phyloP scores from a whole-genome alignment of 2,888 invertebrate species.

The Megamerina dolium region DNA sequence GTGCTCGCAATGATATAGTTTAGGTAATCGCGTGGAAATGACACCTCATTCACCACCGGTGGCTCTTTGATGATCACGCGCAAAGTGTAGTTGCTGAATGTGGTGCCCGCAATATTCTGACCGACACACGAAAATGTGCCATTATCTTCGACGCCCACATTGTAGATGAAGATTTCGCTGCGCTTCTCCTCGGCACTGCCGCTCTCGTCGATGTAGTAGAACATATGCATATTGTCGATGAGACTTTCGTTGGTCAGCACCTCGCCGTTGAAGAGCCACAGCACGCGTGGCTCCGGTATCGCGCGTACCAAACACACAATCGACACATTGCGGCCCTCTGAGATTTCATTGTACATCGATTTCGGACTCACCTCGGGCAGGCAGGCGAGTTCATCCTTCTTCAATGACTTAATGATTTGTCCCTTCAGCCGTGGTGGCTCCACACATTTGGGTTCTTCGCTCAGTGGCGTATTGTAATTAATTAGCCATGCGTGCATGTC shows the following conservation, averaged over 20 bases:
- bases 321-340: slow-evolving; percentile 75
- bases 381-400: slow-evolving; percentile 70
- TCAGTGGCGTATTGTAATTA: slow-evolving; percentile 69
- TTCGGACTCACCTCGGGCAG: slow-evolving; percentile 72
- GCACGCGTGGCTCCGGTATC: slow-evolving; percentile 72
- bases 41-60: slow-evolving; percentile 61
- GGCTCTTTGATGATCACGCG: slow-evolving; percentile 68
- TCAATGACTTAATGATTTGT: slow-evolving; percentile 62
- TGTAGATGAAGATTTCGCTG: slow-evolving; percentile 73
- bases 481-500: slow-evolving; percentile 73
- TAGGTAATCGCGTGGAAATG: slow-evolving; percentile 65
- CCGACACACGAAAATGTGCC: slow-evolving; percentile 82
- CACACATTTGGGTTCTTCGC: slow-evolving; percentile 71
- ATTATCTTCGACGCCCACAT: slow-evolving; percentile 72
- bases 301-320: slow-evolving; percentile 75
- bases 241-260: slow-evolving; percentile 70
- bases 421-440: slow-evolving; percentile 63
- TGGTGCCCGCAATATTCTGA: slow-evolving; percentile 75
- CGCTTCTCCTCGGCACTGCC: slow-evolving; percentile 63
- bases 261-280: slow-evolving; percentile 80
- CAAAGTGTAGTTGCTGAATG: slow-evolving; percentile 75
- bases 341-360: slow-evolving; percentile 68
- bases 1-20: slow-evolving; percentile 63
- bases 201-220: slow-evolving; percentile 65
- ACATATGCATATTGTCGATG: slow-evolving; percentile 61